Evolutionary conservation across 2,113 vertebrate species (phyloP).

Genomic region (Psophia crepitans): DNA sequence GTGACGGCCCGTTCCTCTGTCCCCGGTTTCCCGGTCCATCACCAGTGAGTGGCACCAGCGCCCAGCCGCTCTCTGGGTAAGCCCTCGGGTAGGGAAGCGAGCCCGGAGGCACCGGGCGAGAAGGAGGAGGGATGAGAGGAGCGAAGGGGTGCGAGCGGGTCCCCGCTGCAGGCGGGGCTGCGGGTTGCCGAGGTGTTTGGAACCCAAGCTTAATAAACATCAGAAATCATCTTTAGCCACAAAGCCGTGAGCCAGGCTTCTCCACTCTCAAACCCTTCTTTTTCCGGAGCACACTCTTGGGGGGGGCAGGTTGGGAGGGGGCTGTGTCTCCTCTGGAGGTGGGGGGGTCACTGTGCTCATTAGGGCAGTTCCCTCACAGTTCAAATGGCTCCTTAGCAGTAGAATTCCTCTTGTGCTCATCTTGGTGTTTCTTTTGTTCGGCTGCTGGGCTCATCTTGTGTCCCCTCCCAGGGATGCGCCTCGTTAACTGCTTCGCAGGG

Average conservation of each 20-base stretch:
- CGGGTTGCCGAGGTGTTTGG: background rate
- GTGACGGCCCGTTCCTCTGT: background rate
- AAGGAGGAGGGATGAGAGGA: background rate
- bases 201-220: background rate
- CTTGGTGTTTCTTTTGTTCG: no score
- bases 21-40: background rate
- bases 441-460: no score
- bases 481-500: no score
- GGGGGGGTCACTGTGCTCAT: no score
- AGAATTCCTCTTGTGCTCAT: no score
- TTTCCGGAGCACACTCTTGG: no score
- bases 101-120: background rate
- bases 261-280: background rate
- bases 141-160: background rate
- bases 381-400: no score
- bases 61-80: background rate
- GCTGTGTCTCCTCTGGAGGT: no score
- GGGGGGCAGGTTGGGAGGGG: no score
- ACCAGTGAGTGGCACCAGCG: background rate
- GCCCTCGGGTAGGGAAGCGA: background rate
- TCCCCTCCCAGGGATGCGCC: no score
- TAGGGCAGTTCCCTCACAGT: no score
- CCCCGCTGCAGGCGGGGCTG: background rate
- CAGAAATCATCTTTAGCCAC: background rate
- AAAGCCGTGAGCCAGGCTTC: background rate